phyloP scores from a whole-genome alignment of 2,113 vertebrate genomes.

The Alligator sinensis region DNA sequence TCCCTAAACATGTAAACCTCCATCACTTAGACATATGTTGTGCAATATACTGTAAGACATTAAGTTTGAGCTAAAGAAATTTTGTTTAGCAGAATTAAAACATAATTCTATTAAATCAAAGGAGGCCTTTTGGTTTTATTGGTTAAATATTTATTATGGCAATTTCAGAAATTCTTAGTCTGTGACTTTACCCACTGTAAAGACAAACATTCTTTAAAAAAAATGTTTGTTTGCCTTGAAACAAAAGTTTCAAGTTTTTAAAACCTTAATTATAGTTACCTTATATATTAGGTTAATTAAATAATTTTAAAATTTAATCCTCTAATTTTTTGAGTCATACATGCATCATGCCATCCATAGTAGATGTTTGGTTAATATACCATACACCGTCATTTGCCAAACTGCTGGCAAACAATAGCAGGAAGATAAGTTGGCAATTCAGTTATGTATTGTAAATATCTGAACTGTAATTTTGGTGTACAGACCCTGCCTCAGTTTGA shows the following conservation, averaged over 20 bases:
- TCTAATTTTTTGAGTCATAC: background rate
- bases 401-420: constrained; percentile 77
- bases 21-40: constrained; percentile 51
- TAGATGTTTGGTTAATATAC: constrained; percentile 53
- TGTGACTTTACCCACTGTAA: constrained; percentile 42
- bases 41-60: constrained; percentile 74
- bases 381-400: constrained; percentile 82
- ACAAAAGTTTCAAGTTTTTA: constrained; percentile 46
- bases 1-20: constrained; percentile 58
- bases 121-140: constrained; percentile 67
- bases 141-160: constrained; percentile 58
- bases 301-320: constrained; percentile 27
- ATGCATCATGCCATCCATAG: background rate
- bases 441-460: constrained; percentile 77
- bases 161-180: constrained; percentile 43
- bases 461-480: constrained; percentile 84
- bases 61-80: constrained; percentile 52
- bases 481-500: constrained; percentile 89
- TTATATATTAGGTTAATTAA: constrained; percentile 33
- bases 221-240: constrained; percentile 32
- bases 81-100: constrained; percentile 60
- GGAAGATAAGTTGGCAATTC: constrained; percentile 48
- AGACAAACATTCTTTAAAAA: background rate
- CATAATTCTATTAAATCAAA: constrained; percentile 52
- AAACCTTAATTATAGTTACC: background rate